phyloP scores from a whole-genome alignment of 2,113 vertebrate genomes.

The Manacus vitellinus region DNA sequence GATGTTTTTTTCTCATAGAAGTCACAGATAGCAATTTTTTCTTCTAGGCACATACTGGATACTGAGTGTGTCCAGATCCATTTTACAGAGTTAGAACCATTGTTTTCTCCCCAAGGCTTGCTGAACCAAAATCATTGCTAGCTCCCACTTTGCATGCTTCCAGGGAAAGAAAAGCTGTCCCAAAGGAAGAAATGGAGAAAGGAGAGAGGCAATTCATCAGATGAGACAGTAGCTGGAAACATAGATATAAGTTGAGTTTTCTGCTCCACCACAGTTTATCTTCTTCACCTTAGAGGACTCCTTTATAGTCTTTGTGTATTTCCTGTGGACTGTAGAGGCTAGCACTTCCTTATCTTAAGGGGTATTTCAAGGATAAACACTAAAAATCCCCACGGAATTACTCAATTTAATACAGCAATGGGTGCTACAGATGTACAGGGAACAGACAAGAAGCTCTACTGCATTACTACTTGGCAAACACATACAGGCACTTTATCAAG shows the following conservation, averaged over 20 bases:
- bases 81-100: not conserved
- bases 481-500: not conserved
- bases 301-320: not conserved
- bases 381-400: not conserved
- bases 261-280: not conserved
- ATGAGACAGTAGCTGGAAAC: not conserved
- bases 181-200: not conserved
- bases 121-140: not conserved
- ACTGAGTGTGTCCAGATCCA: fast-evolving
- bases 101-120: not conserved
- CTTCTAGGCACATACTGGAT: not conserved
- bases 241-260: not conserved
- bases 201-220: not conserved
- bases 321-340: not conserved
- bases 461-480: not conserved
- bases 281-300: not conserved
- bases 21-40: not conserved
- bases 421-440: not conserved
- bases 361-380: not conserved
- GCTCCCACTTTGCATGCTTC: not conserved
- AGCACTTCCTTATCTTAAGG: not conserved
- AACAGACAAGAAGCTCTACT: not conserved
- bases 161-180: not conserved
- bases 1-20: not conserved
- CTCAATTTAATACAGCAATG: not conserved